Percentiles rank a stretch among this genome's conserved stretches.
Conservation (phyloP, 23 tunicate species). For the Phallusia fumigata region DNA sequence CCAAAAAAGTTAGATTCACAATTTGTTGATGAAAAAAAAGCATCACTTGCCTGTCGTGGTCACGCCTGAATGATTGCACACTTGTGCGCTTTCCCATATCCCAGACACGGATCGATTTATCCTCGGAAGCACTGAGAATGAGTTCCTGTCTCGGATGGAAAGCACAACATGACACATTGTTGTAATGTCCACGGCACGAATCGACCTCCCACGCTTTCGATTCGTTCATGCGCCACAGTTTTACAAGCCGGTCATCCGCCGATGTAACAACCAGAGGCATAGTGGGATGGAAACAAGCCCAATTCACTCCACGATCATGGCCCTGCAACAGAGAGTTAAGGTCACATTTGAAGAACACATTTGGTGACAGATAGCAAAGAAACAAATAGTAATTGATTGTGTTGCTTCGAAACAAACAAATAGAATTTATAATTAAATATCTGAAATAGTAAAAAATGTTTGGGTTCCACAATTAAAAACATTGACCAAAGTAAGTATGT, state of each 20-base stretch:
- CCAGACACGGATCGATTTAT: conserved; percentile 97
- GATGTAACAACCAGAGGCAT: conserved; percentile 96
- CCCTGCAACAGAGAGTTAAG: too few relatives aligned
- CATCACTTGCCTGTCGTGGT: conserved; percentile 77
- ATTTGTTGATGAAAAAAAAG: too few relatives aligned
- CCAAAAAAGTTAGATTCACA: too few relatives aligned
- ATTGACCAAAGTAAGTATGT: too few relatives aligned
- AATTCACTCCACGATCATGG: conserved; percentile 98
- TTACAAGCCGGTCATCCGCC: conserved; percentile 94
- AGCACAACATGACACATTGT: conserved; percentile 92
- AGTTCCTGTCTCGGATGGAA: conserved; percentile 94
- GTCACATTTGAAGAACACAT: too few relatives aligned
- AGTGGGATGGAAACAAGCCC: conserved; percentile 98
- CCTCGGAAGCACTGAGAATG: conserved; percentile 90
- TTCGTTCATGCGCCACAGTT: conserved; percentile 97
- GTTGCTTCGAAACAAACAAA: too few relatives aligned
- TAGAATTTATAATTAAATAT: too few relatives aligned
- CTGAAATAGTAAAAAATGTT: too few relatives aligned
- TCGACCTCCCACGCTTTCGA: conserved; percentile 99
- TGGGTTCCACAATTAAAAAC: too few relatives aligned
- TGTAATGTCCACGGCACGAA: conserved; percentile 95
- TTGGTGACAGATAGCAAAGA: too few relatives aligned
- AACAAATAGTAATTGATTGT: too few relatives aligned
- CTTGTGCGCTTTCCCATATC: conserved; percentile 96
- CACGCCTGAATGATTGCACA: conserved; percentile 88